A percentile compares a stretch with the other conserved stretches of the same genome.
These are phyloP conservation scores for Ecdyonurus torrentis DNA, from an alignment of 2,888 invertebrate genomes.

Conservation along the genomic window DNA sequence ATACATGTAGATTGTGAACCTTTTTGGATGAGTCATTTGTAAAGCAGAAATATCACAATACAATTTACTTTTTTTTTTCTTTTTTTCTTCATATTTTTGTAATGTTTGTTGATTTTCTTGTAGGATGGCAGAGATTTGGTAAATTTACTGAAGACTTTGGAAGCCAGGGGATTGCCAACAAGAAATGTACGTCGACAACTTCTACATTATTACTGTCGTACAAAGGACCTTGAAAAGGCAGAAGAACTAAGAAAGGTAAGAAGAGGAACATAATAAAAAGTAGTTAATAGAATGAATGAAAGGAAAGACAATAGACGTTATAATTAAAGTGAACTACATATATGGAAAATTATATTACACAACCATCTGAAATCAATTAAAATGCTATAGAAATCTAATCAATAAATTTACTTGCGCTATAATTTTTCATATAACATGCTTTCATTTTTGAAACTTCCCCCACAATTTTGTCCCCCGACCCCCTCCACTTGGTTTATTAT, in stretches of 20 bases:
- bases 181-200: constrained; percentile 43
- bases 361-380: no score
- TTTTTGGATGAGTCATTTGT: no score
- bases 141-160: constrained; percentile 33
- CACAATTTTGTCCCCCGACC: no score
- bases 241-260: constrained; percentile 28
- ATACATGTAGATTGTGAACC: no score
- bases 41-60: no score
- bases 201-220: constrained; percentile 40
- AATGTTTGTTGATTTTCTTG: constrained; percentile 5
- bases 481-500: no score
- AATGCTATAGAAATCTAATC: no score
- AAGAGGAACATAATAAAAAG: not conserved
- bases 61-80: not conserved
- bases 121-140: constrained; percentile 37
- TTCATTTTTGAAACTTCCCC: no score
- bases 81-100: not conserved
- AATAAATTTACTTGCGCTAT: not conserved
- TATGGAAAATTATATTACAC: no score
- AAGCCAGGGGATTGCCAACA: constrained; percentile 37
- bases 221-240: constrained; percentile 43
- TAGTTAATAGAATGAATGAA: not conserved
- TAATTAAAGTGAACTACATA: no score
- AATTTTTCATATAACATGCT: no score
- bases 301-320: not conserved